Percentiles rank a stretch among this genome's conserved stretches.
Evolutionary conservation across 2,113 vertebrate genomes (phyloP).

Genomic region (Paralichthys olivaceus): DNA sequence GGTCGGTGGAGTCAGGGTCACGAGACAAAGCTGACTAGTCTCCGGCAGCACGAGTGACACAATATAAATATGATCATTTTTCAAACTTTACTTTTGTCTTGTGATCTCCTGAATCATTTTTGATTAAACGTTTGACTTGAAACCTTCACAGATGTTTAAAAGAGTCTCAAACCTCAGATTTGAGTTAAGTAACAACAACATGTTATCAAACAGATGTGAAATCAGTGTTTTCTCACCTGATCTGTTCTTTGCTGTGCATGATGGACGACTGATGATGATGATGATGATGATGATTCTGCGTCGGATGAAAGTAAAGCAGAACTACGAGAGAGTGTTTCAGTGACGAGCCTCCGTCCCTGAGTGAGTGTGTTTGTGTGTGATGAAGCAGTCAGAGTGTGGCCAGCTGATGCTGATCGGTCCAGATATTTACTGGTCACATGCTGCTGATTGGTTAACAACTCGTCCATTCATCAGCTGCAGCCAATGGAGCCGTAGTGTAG

Average conservation of each 20-base stretch:
- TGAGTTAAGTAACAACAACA: neutral
- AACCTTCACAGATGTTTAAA: neutral
- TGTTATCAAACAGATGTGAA: neutral
- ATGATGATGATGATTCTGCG: neutral
- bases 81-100: too few relatives aligned
- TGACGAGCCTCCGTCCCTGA: neutral
- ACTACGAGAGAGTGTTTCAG: neutral
- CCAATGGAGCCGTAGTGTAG: conserved; percentile 46
- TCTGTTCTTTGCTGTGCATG: conserved; percentile 83
- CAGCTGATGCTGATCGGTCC: conserved; percentile 10
- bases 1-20: too few relatives aligned
- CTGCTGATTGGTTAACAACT: conserved; percentile 62
- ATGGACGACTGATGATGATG: conserved; percentile 18
- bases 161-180: neutral
- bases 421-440: conserved; percentile 64
- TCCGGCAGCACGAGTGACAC: too few relatives aligned
- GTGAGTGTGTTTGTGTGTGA: conserved; percentile 2
- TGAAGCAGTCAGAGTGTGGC: conserved; percentile 16
- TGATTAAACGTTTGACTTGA: too few relatives aligned
- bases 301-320: neutral
- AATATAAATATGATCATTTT: too few relatives aligned
- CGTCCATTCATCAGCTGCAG: conserved; percentile 52
- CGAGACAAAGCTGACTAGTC: too few relatives aligned
- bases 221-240: conserved; percentile 74
- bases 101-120: too few relatives aligned